Evolutionary conservation across 2,797 vertebrate genomes (phyloP).

Genomic region (Notoglanidium macrostoma): DNA sequence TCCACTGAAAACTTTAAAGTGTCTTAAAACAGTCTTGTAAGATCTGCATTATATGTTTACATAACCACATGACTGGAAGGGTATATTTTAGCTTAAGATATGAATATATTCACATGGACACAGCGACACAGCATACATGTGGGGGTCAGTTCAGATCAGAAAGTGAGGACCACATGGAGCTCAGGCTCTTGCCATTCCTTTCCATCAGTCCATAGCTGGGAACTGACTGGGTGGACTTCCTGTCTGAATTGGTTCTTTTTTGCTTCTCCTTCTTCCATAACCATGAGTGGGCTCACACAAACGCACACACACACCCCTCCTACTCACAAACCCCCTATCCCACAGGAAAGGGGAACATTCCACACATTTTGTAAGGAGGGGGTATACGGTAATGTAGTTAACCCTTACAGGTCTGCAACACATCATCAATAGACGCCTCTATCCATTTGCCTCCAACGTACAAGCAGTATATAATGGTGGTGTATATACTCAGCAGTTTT

Average conservation of each 20-base stretch:
- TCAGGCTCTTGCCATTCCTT: conserved; percentile 25
- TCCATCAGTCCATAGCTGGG: conserved; percentile 56
- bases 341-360: conserved; percentile 82
- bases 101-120: background rate
- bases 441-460: conserved; percentile 26
- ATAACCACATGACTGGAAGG: background rate
- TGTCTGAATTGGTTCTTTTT: conserved; percentile 59
- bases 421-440: conserved; percentile 37
- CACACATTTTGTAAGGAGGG: conserved; percentile 71
- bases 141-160: background rate
- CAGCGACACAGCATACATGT: background rate
- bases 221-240: conserved; percentile 59
- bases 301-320: conserved; percentile 53
- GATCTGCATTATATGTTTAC: background rate
- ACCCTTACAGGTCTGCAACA: conserved; percentile 46
- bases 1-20: background rate
- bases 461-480: background rate
- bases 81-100: background rate
- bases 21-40: background rate
- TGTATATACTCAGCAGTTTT: background rate
- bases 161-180: conserved; percentile 18
- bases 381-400: conserved; percentile 58
- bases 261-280: conserved; percentile 41
- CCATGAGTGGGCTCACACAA: conserved; percentile 13
- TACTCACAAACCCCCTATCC: conserved; percentile 69